Evolutionary conservation across 2,113 vertebrate genomes (phyloP).

Genomic region (Oncorhynchus clarkii): DNA sequence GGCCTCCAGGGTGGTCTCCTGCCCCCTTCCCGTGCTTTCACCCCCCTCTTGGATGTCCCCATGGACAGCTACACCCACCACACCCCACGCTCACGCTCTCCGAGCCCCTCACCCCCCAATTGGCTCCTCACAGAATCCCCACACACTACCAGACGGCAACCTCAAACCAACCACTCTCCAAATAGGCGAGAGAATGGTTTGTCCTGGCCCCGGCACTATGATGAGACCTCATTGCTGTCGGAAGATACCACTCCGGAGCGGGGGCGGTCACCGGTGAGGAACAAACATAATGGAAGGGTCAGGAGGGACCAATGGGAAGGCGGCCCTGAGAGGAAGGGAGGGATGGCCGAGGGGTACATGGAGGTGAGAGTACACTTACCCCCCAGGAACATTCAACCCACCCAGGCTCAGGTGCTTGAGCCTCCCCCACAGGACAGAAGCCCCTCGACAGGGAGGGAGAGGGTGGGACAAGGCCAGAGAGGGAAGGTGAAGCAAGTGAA

Average conservation of each 20-base stretch:
- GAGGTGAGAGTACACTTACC: conserved; percentile 71
- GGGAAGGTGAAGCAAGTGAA: conserved; percentile 19
- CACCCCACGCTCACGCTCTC: conserved; percentile 39
- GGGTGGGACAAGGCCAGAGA: not conserved
- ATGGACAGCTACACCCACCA: conserved; percentile 76
- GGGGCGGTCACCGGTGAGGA: conserved; percentile 69
- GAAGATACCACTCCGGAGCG: conserved; percentile 39
- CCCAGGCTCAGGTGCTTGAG: conserved; percentile 70
- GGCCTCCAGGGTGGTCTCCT: conserved; percentile 53
- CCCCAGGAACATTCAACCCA: conserved; percentile 60
- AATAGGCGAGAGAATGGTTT: conserved; percentile 39
- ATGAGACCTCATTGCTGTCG: conserved; percentile 40
- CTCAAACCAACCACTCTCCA: conserved; percentile 44
- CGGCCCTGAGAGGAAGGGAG: conserved; percentile 59
- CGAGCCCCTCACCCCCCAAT: conserved; percentile 65
- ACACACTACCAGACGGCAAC: conserved; percentile 31
- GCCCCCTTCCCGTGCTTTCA: conserved; percentile 70
- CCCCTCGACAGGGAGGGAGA: conserved; percentile 26
- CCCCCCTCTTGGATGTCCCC: conserved; percentile 85
- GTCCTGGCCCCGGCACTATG: conserved; percentile 1
- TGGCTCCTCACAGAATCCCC: conserved; percentile 67
- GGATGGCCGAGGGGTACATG: conserved; percentile 53
- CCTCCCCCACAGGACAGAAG: conserved; percentile 30
- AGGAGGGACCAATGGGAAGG: conserved; percentile 43
- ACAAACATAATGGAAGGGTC: conserved; percentile 44